A percentile compares a stretch with the other conserved stretches of the same genome.
Conservation (phyloP, 1,140 invertebrate species). For the Agrypnia vestita region DNA sequence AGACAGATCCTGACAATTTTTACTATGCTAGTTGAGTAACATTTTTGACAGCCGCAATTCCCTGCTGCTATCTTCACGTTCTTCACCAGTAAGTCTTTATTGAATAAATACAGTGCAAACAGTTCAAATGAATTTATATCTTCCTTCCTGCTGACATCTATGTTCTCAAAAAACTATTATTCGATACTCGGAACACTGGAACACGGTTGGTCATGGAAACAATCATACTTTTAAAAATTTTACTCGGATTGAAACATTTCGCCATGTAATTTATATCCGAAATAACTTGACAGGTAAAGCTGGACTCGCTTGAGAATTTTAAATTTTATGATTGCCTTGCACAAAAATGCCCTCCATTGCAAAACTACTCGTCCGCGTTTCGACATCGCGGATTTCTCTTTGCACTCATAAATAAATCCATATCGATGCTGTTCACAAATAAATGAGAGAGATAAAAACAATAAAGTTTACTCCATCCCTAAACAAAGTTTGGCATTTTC, state of each 20-base stretch:
- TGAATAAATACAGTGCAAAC: no score
- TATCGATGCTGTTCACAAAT: slow-evolving; percentile 56
- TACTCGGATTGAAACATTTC: background rate
- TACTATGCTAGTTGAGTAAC: no score
- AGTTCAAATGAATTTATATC: no score
- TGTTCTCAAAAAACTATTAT: no score
- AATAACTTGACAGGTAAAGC: slow-evolving; percentile 5
- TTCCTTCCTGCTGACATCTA: no score
- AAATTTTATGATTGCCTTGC: slow-evolving; percentile 32
- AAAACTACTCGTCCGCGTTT: background rate
- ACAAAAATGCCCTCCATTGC: slow-evolving; percentile 32
- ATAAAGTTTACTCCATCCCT: slow-evolving; percentile 56
- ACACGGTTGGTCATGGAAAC: no score
- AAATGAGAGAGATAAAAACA: slow-evolving; percentile 59
- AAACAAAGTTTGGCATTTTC: slow-evolving; percentile 57
- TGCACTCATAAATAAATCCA: slow-evolving; percentile 56
- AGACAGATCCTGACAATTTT: no score
- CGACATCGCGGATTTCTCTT: slow-evolving; percentile 4
- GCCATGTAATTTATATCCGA: background rate
- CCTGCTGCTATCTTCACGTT: no score
- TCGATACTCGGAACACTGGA: no score
- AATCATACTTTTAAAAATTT: no score
- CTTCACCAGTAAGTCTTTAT: no score
- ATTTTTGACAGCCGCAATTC: no score
- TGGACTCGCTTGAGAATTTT: background rate